These are phyloP conservation scores for Mimas tiliae DNA, from an alignment of 2,888 invertebrate species.

Conservation along the genomic window DNA sequence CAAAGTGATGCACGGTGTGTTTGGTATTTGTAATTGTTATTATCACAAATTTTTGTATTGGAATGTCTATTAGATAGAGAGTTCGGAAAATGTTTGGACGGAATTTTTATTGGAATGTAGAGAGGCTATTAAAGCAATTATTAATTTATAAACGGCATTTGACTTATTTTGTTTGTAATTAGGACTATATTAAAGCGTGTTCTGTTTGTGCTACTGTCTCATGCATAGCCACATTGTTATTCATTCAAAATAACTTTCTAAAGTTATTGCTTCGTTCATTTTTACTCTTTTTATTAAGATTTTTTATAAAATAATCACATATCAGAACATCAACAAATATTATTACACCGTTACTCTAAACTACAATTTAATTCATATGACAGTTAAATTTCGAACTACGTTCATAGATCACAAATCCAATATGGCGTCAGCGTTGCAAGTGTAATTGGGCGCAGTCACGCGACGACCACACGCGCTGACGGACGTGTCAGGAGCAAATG, in stretches of 20 bases:
- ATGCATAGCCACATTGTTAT: background rate
- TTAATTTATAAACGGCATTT: conserved; percentile 6
- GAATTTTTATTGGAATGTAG: background rate
- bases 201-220: background rate
- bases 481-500: conserved; percentile 56
- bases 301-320: no score
- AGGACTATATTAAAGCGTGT: background rate
- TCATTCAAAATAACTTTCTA: background rate
- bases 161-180: background rate
- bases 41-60: conserved; percentile 11
- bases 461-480: conserved; percentile 69
- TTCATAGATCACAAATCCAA: conserved; percentile 51
- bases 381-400: conserved; percentile 41
- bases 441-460: conserved; percentile 70
- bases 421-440: conserved; percentile 58
- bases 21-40: conserved; percentile 9
- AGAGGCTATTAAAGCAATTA: background rate
- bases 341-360: conserved; percentile 33
- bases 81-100: background rate
- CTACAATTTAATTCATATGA: conserved; percentile 43
- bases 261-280: background rate
- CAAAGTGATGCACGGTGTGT: conserved; percentile 2
- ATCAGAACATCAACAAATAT: conserved; percentile 18
- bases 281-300: background rate
- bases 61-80: conserved; percentile 10